Conservation (phyloP, 2,113 vertebrate species). For the Myrmophylax atrothorax region DNA sequence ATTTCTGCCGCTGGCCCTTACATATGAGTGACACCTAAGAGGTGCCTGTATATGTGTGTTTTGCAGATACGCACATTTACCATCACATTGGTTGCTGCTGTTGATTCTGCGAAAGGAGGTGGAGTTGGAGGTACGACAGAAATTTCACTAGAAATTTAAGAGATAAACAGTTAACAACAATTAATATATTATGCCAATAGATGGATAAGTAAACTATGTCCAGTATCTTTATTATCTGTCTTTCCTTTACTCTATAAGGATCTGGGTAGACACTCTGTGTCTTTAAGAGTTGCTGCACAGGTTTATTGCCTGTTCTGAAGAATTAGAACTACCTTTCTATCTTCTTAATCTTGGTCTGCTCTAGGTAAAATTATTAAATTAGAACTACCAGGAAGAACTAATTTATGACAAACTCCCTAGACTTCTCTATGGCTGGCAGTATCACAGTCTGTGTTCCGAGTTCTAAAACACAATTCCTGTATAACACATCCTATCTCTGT, state of each 20-base stretch:
- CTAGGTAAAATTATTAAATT: background rate
- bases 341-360: background rate
- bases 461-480: background rate
- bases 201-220: background rate
- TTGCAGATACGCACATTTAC: constrained; percentile 66
- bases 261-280: background rate
- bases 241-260: background rate
- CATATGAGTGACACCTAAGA: background rate
- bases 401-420: background rate
- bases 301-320: background rate
- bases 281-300: background rate
- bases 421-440: background rate
- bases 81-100: constrained; percentile 27
- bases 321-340: background rate
- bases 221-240: background rate
- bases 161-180: background rate
- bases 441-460: accelerated
- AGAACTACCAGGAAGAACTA: background rate
- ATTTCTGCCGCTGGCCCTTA: background rate
- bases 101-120: constrained; percentile 78
- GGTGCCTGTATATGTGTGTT: accelerated
- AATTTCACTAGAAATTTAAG: constrained; percentile 79
- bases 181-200: background rate
- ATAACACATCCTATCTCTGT: background rate
- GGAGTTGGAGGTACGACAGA: constrained; percentile 91